Evolutionary conservation across 1,140 invertebrate genomes (phyloP).

Genomic region (Linepithema humile): DNA sequence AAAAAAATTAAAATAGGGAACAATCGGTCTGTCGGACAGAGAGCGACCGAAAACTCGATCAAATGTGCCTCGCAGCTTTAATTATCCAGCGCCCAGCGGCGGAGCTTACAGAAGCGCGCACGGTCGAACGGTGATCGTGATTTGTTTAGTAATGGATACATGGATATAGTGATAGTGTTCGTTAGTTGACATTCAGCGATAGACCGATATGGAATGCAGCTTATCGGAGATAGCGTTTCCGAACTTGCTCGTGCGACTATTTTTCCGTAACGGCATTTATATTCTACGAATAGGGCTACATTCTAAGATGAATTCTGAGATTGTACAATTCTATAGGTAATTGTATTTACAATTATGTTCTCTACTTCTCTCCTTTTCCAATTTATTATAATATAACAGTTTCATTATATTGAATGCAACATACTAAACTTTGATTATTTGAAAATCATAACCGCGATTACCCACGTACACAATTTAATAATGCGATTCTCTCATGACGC

Average conservation of each 20-base stretch:
- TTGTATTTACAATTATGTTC: not conserved
- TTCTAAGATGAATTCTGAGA: constrained; percentile 5
- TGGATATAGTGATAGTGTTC: constrained; percentile 27
- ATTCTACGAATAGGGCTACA: not conserved
- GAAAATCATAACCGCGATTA: not conserved
- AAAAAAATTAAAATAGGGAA: constrained; percentile 69
- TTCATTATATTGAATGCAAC: too few species aligned
- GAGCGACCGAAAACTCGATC: constrained; percentile 68
- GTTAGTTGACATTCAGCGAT: constrained; percentile 56
- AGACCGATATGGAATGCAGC: constrained; percentile 43
- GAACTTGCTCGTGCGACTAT: not conserved
- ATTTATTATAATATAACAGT: too few species aligned
- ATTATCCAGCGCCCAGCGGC: constrained; percentile 70
- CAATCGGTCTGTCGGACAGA: constrained; percentile 65
- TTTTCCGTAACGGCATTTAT: not conserved
- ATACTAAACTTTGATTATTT: not conserved
- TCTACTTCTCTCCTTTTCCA: too few species aligned
- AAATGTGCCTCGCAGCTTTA: constrained; percentile 75
- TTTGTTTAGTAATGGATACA: constrained; percentile 58
- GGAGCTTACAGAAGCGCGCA: constrained; percentile 62
- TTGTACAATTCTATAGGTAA: not conserved
- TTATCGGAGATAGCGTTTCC: constrained; percentile 36
- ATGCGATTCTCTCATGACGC: not conserved
- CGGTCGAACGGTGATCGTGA: constrained; percentile 54
- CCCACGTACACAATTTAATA: not conserved